Evolutionary conservation across 2,797 vertebrate genomes (phyloP), one percentile per base, ranked within the genome.

Genomic region (Eremophila alpestris): DNA sequence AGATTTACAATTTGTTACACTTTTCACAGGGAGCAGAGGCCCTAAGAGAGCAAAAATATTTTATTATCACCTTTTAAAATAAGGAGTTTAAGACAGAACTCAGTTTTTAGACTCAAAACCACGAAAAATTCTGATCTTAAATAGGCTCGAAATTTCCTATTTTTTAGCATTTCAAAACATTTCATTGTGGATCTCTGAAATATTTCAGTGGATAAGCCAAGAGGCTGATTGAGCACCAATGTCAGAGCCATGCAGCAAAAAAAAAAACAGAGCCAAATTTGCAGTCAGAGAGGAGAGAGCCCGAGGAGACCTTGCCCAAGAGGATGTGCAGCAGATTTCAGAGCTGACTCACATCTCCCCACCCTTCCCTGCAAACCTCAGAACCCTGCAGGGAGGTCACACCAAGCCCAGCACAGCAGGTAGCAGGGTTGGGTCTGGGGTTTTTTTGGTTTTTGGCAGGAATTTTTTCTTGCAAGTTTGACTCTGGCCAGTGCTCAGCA

Each of bases 341-440:
- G 32, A 22, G 63, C 88, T 90, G 29, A 89, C 67, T 90, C 83
- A 40, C 29, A 73, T 32, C 23, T 55, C 62, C 82, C 45, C 93
- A 68, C 77, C 87, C 89, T 67, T 34, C 34, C 2, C 36, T 17
- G 69, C 2, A 22, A 83, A 45, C 64, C 60, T 51, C 40, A 17
- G 5, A 59, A 6, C 86, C 75, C 29, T 5, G 24, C 10, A 19
- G 16, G 2, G 68, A 46, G 29, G 82, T 75, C 79, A 62, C 21
- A 58, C 7, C 2, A 29, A 41, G 71, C 81, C 73, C 87, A 83
- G 65, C 94, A 41, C 95, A 95, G 93, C 95, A 95, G 91, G 94
- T 93, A 92, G 6, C 56, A 6, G 52, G 51, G 36, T 36, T 36
- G 36, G 36, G 36, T 36, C 10, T 36, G 8, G 36, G 36, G 36